Evolutionary conservation across 2,113 vertebrate species (phyloP), one percentile per base, ranked within the genome.

Genomic region (Amphilophus citrinellus): DNA sequence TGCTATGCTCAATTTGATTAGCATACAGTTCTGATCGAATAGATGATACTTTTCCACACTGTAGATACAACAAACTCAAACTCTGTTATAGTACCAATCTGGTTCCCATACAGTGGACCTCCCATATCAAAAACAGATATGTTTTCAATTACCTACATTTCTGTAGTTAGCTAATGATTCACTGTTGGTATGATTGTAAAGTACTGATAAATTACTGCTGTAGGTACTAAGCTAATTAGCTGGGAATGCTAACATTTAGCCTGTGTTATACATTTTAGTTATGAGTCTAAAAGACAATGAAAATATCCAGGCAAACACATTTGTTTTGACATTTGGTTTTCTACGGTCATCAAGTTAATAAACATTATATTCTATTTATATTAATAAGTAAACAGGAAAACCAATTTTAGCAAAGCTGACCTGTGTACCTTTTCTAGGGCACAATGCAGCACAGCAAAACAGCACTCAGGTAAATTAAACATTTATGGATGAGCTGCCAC

Each of bases 1-100:
- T 53, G 66, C 30, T 71, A 71, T 53, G 66, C 6, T 71, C 66
- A 53, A 71, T 71, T 53, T 71, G 44, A 71, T 71, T 13, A 71
- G 66, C 66, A 50, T 71, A 32, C 10, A 53, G 24, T 32, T 71
- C 10, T 71, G 44, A 71, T 71, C 17, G 44, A 24, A 50, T 50
- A 44, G 44, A 71, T 50, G 44, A 71, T 71, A 71, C 13, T 71
- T 71, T 71, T 53, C 66, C 17, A 32, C 15, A 50, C 44, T 71
- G 24, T 3, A 0, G 63, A 47, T 9, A 47, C 42, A 68, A 68
- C 14, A 27, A 7, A 47, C 8, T 68, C 47, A 18, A 15, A 68
- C 14, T 68, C 22, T 68, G 39, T 5, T 20, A 53, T 20, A 20
- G 50, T 8, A 3, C 18, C 50, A 53, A 7, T 50, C 5, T 50